Base-by-base conservation (phyloP, 23 tunicate genomes). In the Trididemnum clinides region DNA sequence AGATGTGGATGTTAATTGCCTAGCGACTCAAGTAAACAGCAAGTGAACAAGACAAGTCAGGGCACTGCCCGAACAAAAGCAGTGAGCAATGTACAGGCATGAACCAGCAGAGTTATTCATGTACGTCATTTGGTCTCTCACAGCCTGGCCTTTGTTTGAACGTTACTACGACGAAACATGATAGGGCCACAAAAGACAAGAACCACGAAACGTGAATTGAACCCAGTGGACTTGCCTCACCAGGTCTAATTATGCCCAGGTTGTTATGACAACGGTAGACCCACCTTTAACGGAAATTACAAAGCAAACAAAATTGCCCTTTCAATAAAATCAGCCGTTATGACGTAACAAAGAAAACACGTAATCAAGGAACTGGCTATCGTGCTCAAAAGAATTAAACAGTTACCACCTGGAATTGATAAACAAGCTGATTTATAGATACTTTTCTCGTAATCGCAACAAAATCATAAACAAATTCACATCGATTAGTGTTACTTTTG, bases 161-260 rank as follows among this genome's bases (percentile, higher is more conserved):
- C 80, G 28, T 29, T 74, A 74, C 57, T 39, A 37, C 32, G 58
- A 37, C 37, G 80, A 35, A 74, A 74, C 7, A 26, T 29, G 77
- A 70, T 39, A 37, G 12, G 54, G n/a, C n/a, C 15, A 44, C 10
- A 10, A 44, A 44, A 29, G 75, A 31, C 19, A 66, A 66, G 36
- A 3, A 32, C 10, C n/a, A 29, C 19, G n/a, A 6, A 39, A 2
- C 25, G 7, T 1, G 31, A 29, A 15, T 37, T 28, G 30, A 36
- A 31, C 37, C 37, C 27, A 6, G 4, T 50, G 30, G 64, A 57
- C 84, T 29, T 64, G 86, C 75, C 86, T 33, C 37, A 58, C 75
- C 58, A 4, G 6, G 86, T 28, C 86, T 34, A 27, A 76, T 37
- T 65, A 36, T 38, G 86, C 86, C 75, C 71, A 62, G 7, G 80